phyloP scores from a whole-genome alignment of 2,797 vertebrate genomes.

The Fistularia tabacaria region DNA sequence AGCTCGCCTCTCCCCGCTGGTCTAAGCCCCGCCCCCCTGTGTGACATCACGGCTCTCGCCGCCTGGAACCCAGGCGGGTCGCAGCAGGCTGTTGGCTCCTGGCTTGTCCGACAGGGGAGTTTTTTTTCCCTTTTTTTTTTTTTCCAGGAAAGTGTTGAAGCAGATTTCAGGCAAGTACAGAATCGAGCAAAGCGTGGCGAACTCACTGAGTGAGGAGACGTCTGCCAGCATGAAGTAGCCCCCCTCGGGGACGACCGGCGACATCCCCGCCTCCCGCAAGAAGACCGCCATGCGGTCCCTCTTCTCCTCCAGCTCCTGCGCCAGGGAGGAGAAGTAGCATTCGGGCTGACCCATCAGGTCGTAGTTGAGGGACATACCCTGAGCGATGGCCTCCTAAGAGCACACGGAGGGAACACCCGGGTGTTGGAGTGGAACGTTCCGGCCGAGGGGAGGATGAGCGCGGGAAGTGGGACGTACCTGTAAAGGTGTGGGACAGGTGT shows the following conservation, averaged over 20 bases:
- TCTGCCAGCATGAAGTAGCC: conserved; percentile 95
- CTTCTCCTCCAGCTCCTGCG: conserved; percentile 85
- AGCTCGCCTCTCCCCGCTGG: no score
- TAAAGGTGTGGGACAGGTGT: conserved; percentile 89
- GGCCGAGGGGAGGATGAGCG: no score
- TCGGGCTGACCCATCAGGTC: conserved; percentile 84
- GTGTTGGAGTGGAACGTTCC: no score
- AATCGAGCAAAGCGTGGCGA: not conserved
- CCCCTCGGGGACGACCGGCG: conserved; percentile 88
- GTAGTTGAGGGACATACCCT: conserved; percentile 79
- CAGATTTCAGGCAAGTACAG: no score
- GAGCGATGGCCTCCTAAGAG: conserved; percentile 88
- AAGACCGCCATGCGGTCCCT: conserved; percentile 84
- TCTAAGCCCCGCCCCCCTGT: no score
- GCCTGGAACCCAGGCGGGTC: no score
- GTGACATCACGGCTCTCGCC: no score
- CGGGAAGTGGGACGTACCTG: conserved; percentile 73
- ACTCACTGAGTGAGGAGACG: conserved; percentile 83
- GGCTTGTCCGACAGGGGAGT: no score
- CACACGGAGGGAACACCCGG: not conserved
- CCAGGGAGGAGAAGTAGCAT: conserved; percentile 88
- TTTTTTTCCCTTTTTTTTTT: no score
- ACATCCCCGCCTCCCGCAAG: conserved; percentile 80
- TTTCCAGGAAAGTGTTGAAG: no score
- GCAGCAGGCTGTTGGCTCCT: no score